These are phyloP conservation scores for Anolis carolinensis DNA, from an alignment of 2,113 vertebrate genomes.

Conservation along the genomic window DNA sequence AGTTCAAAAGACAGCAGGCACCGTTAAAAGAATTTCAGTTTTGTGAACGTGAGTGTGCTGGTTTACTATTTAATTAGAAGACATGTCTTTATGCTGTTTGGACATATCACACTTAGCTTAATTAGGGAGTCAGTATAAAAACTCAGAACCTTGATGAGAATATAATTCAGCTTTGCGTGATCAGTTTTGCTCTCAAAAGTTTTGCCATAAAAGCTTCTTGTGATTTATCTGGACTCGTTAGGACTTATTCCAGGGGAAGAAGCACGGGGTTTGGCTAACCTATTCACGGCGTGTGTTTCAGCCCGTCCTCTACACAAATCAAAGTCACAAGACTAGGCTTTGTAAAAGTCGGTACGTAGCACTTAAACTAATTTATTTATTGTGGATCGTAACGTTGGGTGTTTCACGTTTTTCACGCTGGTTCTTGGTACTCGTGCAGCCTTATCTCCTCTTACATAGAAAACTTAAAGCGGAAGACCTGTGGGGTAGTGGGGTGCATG, in stretches of 20 bases:
- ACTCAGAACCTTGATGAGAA: conserved; percentile 2
- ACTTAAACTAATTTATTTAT: conserved; percentile 38
- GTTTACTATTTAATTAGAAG: background rate
- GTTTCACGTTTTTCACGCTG: background rate
- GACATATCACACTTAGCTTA: background rate
- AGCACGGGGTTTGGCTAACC: background rate
- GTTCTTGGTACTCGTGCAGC: background rate
- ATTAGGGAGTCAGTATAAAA: conserved; percentile 20
- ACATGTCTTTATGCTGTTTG: background rate
- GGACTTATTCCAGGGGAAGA: background rate
- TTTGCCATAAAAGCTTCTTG: background rate
- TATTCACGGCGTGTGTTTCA: background rate
- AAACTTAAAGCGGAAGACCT: background rate
- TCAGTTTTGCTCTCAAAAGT: background rate
- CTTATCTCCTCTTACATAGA: background rate
- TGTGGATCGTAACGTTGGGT: background rate
- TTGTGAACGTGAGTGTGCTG: background rate
- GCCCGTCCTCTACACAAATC: background rate
- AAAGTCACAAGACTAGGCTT: background rate
- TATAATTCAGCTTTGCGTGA: conserved; percentile 11
- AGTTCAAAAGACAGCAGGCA: background rate
- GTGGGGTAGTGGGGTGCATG: background rate
- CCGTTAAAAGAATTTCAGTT: conserved; percentile 34
- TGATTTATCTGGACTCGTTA: background rate
- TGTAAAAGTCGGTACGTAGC: background rate